These are phyloP conservation scores for Salvelinus fontinalis DNA, from an alignment of 2,113 vertebrate genomes.

Conservation along the genomic window DNA sequence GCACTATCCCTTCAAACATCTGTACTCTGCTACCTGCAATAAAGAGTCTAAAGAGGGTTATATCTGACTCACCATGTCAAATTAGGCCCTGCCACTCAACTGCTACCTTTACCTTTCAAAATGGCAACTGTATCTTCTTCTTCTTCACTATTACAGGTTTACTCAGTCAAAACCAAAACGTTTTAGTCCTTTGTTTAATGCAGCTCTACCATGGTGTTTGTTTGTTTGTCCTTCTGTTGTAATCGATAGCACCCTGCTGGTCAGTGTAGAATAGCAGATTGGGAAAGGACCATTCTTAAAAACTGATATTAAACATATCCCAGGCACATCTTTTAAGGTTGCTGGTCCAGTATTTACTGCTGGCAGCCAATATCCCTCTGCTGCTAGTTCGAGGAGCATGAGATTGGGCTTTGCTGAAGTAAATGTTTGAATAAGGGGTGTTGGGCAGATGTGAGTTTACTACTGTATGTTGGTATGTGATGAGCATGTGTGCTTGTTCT, in stretches of 20 bases:
- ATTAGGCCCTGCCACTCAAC: too few species aligned
- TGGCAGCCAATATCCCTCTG: constrained; percentile 19
- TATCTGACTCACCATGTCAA: too few species aligned
- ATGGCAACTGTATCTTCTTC: too few species aligned
- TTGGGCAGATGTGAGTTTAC: too few species aligned
- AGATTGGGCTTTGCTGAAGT: neutral
- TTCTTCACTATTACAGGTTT: neutral
- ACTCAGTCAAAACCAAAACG: neutral
- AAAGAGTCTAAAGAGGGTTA: neutral
- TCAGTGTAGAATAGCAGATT: constrained; percentile 10
- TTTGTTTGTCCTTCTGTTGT: neutral
- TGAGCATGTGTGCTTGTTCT: neutral
- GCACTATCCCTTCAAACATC: neutral
- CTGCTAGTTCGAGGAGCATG: constrained; percentile 3
- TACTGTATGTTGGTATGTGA: neutral
- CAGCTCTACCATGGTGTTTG: neutral
- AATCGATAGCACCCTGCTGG: neutral
- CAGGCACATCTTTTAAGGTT: constrained; percentile 1
- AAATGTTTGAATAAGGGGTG: too few species aligned
- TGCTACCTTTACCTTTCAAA: too few species aligned
- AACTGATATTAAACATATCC: constrained; percentile 29
- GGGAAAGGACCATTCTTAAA: constrained; percentile 16
- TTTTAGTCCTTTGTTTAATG: neutral
- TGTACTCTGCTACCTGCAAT: neutral
- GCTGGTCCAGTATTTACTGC: constrained; percentile 15